Evolutionary conservation across 2,113 vertebrate species (phyloP).

Genomic region (Heliornis fulica): DNA sequence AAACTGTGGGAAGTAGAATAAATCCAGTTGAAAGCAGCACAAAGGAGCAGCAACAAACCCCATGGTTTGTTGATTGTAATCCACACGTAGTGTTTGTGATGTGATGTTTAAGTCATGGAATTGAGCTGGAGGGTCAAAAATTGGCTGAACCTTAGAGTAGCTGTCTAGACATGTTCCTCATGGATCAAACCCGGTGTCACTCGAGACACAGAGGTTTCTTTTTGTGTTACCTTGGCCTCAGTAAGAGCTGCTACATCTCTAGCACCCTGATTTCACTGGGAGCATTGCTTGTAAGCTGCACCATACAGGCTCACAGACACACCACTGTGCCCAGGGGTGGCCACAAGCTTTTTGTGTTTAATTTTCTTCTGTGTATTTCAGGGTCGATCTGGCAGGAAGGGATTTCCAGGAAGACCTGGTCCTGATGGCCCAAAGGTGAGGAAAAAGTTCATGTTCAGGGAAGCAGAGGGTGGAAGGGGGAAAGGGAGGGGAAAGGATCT

Average conservation of each 20-base stretch:
- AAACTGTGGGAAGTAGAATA: background rate
- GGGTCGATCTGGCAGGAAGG: slow-evolving; percentile 87
- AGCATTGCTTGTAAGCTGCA: background rate
- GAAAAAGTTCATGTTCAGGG: background rate
- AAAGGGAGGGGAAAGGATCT: background rate
- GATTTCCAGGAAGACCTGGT: slow-evolving; percentile 87
- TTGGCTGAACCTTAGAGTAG: background rate
- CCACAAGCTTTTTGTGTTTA: background rate
- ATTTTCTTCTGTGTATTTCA: slow-evolving; percentile 70
- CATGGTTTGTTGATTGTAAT: background rate
- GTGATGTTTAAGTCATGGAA: background rate
- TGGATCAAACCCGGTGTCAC: background rate
- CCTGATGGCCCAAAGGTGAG: slow-evolving; percentile 88
- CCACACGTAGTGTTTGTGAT: background rate
- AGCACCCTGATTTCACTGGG: background rate
- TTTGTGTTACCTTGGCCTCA: background rate
- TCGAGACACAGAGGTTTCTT: background rate
- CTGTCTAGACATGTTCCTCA: background rate
- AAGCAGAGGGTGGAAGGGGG: background rate
- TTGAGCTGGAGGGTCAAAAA: background rate
- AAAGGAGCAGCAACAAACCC: background rate
- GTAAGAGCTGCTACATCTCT: background rate
- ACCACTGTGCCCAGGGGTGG: background rate
- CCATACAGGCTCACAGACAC: background rate
- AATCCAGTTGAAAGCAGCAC: background rate